Conservation (phyloP, 2,113 vertebrate species). For the Gopherus evgoodei region DNA sequence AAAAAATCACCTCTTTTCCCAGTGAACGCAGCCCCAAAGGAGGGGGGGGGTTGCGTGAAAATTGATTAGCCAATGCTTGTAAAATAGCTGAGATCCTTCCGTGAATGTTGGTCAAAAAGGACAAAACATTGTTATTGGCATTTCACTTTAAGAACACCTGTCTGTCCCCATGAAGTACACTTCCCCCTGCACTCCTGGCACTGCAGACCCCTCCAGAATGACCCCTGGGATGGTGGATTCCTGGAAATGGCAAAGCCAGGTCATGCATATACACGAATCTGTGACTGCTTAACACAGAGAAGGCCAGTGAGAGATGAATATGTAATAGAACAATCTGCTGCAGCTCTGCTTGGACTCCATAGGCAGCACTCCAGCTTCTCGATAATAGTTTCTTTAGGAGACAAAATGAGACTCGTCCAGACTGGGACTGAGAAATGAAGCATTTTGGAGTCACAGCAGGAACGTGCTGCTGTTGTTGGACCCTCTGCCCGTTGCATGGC, state of each 20-base stretch:
- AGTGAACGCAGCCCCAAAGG: too few species aligned
- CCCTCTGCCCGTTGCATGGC: neutral
- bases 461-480: neutral
- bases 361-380: neutral
- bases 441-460: slow-evolving; percentile 70
- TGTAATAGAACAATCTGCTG: accelerated
- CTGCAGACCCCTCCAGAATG: neutral
- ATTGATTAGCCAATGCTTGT: neutral
- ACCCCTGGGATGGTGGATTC: too few species aligned
- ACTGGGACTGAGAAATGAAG: slow-evolving; percentile 46
- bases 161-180: neutral
- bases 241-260: neutral
- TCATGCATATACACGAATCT: neutral
- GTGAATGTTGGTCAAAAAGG: neutral
- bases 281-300: neutral
- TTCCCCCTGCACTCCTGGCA: neutral
- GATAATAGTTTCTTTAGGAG: neutral
- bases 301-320: neutral
- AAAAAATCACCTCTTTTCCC: neutral
- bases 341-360: neutral
- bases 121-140: neutral
- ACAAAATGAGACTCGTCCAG: neutral
- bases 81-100: neutral
- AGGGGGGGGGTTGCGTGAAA: neutral
- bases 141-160: neutral